Percentiles rank a stretch among this genome's conserved stretches.
Evolutionary conservation across 2,113 vertebrate species (phyloP).

Genomic region (Spermophilus dauricus): DNA sequence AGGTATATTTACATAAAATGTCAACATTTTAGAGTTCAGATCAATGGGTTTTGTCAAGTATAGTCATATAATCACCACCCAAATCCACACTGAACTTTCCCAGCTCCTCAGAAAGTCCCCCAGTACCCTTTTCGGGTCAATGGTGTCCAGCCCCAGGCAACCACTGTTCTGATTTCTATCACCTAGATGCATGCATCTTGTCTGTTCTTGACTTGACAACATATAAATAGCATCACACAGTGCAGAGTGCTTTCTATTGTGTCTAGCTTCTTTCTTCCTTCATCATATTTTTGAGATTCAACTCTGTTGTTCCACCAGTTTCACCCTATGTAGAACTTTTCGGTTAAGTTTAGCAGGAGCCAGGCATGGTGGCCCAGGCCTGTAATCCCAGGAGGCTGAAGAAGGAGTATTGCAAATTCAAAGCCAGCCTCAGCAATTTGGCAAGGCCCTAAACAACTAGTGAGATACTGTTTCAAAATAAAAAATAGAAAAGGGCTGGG

Average conservation of each 20-base stretch:
- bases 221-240: not conserved
- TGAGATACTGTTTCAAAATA: not conserved
- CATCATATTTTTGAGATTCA: not conserved
- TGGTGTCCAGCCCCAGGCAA: not conserved
- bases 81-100: not conserved
- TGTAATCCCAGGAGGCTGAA: not conserved
- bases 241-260: not conserved
- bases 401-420: not conserved
- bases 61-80: not conserved
- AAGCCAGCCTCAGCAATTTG: not conserved
- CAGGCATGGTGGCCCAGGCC: not conserved
- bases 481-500: not conserved
- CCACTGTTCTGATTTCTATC: not conserved
- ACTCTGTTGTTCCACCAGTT: not conserved
- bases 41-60: not conserved
- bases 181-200: not conserved
- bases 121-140: not conserved
- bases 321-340: not conserved
- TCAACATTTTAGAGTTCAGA: not conserved
- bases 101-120: not conserved
- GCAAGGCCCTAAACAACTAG: not conserved
- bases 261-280: not conserved
- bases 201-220: not conserved
- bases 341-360: not conserved
- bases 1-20: conserved; percentile 42